Base-by-base conservation (phyloP, 2,797 vertebrate genomes). In the Emys orbicularis region DNA sequence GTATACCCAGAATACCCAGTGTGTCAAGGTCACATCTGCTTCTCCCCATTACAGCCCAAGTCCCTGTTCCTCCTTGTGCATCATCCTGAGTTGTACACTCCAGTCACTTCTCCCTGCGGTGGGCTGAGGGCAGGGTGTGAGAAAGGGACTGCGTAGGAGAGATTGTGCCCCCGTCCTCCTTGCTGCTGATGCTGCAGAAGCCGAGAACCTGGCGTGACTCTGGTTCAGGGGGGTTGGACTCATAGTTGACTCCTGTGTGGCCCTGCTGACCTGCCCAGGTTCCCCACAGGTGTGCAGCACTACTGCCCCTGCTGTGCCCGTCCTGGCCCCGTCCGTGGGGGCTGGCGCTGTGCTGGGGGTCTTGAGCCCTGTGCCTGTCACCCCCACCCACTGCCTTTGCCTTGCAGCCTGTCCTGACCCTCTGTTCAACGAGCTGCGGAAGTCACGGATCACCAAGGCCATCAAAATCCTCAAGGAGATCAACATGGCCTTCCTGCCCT, bases 401-500 rank as follows among this genome's bases (percentile, higher is more conserved):
- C 44, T 87, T 83, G 27, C 93, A 99, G 99, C 98, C 84, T 99
- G 99, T 96, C 98, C 99, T 1, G 99, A 99, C 94, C 95, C 95
- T 61, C 98, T 99, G 65, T 99, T 99, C 97, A 97, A 98, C 80
- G 98, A 99, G 84, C 98, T 99, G 94, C 98, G 99, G 44, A 99
- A 92, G 94, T 98, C 99, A 21, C 98, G 98, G 94, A 98, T 99
- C 84, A 97, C 99, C 12, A 99, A 98, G 89, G 97, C 98, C 23
- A 97, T 98, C 90, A 99, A 99, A 98, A 99, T 99, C 5, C 98
- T 99, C 94, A 99, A 99, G 96, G 99, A 99, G 96, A 99, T 99
- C 94, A 99, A 99, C 37, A 98, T 99, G 31, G 99, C 99, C 68
- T 99, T 99, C 96, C 97, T 99, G 80, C 99, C 99, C 0, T 99